Percentiles rank a stretch among this genome's conserved stretches.
phyloP scores from a whole-genome alignment of 2,888 invertebrate species.

The Isoperla grammatica region DNA sequence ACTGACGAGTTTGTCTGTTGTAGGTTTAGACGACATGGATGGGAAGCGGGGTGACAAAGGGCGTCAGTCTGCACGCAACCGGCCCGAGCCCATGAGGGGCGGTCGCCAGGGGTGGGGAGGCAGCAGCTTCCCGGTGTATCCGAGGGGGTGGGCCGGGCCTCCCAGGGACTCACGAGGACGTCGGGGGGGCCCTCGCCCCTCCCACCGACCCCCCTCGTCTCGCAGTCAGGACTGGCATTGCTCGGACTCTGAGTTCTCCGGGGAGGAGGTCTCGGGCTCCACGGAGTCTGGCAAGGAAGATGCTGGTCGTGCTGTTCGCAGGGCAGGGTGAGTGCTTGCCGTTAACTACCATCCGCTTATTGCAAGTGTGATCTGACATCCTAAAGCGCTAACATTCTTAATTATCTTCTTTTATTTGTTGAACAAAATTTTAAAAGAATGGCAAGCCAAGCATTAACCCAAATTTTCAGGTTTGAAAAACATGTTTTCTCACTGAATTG shows the following conservation, averaged over 20 bases:
- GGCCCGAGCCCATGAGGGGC: neutral
- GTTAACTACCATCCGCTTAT: too few relatives aligned
- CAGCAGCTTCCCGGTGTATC: neutral
- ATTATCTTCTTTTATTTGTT: neutral
- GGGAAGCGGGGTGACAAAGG: slow-evolving; percentile 10
- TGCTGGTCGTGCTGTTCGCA: slow-evolving; percentile 50
- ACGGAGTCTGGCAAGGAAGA: slow-evolving; percentile 53
- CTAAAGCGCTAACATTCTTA: too few relatives aligned
- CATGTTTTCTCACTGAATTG: too few relatives aligned
- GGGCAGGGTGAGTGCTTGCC: slow-evolving; percentile 23
- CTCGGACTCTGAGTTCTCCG: slow-evolving; percentile 69
- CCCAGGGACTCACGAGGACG: slow-evolving; percentile 46
- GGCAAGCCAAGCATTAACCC: too few relatives aligned
- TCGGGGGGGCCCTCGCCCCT: slow-evolving; percentile 39
- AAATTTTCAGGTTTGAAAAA: too few relatives aligned
- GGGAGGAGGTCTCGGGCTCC: slow-evolving; percentile 59
- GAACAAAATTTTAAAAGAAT: neutral
- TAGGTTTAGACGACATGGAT: neutral
- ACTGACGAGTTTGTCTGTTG: too few relatives aligned
- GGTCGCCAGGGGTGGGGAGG: neutral
- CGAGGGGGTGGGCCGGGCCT: slow-evolving; percentile 47
- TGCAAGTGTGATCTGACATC: too few relatives aligned
- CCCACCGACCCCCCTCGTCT: slow-evolving; percentile 37
- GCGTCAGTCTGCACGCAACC: slow-evolving; percentile 6
- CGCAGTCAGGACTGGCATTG: slow-evolving; percentile 47